Percentiles rank a stretch among this genome's conserved stretches.
Conservation (phyloP, 2,888 invertebrate species). For the Callimorpha dominula region DNA sequence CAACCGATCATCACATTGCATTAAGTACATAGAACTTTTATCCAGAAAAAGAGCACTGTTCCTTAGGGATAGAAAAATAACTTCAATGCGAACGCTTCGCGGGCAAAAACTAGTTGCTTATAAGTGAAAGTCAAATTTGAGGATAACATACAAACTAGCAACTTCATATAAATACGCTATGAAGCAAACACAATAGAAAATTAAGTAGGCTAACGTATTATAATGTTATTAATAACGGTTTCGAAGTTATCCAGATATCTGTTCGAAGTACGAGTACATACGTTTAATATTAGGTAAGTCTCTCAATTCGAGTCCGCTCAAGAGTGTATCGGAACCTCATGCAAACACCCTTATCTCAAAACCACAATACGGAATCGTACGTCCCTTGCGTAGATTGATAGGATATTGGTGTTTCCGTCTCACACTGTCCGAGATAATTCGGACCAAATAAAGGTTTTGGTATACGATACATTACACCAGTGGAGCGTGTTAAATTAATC, state of each 20-base stretch:
- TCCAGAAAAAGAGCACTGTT: too few relatives aligned
- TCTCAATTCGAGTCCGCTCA: slow-evolving; percentile 6
- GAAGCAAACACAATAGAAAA: not conserved
- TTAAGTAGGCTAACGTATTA: not conserved
- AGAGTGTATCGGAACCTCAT: slow-evolving; percentile 2
- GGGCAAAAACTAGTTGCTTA: too few relatives aligned
- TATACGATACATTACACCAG: slow-evolving; percentile 39
- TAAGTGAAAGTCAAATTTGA: too few relatives aligned
- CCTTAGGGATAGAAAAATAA: too few relatives aligned
- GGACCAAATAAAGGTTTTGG: slow-evolving; percentile 27
- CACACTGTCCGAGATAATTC: slow-evolving; percentile 26
- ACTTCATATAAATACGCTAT: not conserved
- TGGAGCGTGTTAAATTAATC: slow-evolving; percentile 41
- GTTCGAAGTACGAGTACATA: too few relatives aligned
- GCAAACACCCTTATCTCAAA: slow-evolving; percentile 14
- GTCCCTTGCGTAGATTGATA: slow-evolving; percentile 39
- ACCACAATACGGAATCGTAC: slow-evolving; percentile 36
- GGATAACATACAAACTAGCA: too few relatives aligned
- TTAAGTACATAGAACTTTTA: too few relatives aligned
- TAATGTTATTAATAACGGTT: not conserved
- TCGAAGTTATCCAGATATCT: not conserved
- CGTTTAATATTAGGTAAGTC: not conserved
- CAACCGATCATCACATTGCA: too few relatives aligned
- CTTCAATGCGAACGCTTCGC: too few relatives aligned
- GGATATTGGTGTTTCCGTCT: slow-evolving; percentile 45